Evolutionary conservation across 2,797 vertebrate genomes (phyloP).

Genomic region (Ciconia nigra): DNA sequence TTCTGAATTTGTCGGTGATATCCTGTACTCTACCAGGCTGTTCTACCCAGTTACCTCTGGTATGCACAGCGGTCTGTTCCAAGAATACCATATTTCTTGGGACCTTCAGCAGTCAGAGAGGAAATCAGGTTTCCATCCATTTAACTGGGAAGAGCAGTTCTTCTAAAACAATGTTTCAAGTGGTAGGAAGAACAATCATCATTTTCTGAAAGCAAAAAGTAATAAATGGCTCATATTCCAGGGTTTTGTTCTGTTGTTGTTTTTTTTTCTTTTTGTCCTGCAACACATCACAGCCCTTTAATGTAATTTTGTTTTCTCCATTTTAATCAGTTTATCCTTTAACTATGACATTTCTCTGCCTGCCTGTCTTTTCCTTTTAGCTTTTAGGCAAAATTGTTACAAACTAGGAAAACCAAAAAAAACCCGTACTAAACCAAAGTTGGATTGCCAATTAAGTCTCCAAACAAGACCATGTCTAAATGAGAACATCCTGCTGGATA

Average conservation of each 20-base stretch:
- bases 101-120: background rate
- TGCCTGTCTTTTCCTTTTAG: background rate
- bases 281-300: constrained; percentile 16
- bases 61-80: background rate
- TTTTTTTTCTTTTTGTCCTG: background rate
- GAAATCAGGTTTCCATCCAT: background rate
- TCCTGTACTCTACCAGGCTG: background rate
- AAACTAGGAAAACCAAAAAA: background rate
- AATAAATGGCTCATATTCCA: background rate
- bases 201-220: background rate
- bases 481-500: background rate
- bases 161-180: background rate
- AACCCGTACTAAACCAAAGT: background rate
- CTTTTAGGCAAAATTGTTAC: constrained; percentile 32
- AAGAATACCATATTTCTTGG: background rate
- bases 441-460: background rate
- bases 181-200: background rate
- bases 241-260: background rate
- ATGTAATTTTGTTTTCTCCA: background rate
- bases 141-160: background rate
- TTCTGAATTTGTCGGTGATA: background rate
- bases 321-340: constrained; percentile 49
- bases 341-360: background rate
- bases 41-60: background rate
- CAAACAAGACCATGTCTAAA: background rate